These are phyloP conservation scores for Antechinus stuartii DNA, from an alignment of 2,113 vertebrate genomes.

Conservation along the genomic window DNA sequence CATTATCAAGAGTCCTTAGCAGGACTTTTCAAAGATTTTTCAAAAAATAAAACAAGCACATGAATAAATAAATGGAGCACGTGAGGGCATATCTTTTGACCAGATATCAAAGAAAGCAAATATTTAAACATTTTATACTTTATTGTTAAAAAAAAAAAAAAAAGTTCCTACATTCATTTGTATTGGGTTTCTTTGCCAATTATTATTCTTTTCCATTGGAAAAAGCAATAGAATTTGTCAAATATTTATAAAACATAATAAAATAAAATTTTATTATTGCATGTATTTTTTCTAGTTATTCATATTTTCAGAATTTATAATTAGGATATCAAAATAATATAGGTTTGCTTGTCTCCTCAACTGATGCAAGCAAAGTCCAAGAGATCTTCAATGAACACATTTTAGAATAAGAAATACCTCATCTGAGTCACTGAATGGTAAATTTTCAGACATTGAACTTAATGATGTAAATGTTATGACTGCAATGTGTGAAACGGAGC, in stretches of 20 bases:
- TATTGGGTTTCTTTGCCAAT: neutral
- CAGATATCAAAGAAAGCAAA: neutral
- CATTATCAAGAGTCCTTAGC: neutral
- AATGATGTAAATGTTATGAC: constrained; percentile 2
- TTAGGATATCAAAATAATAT: neutral
- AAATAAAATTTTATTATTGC: neutral
- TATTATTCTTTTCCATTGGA: neutral
- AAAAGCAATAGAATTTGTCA: neutral
- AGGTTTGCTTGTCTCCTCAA: neutral
- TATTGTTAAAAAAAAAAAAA: neutral
- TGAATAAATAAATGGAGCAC: neutral
- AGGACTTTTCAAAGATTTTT: neutral
- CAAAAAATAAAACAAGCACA: neutral
- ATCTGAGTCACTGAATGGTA: neutral
- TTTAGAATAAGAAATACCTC: neutral
- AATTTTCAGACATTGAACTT: neutral
- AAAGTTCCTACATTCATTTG: neutral
- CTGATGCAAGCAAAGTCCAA: neutral
- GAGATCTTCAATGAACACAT: neutral
- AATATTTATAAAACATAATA: neutral
- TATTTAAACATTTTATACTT: neutral
- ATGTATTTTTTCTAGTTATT: neutral
- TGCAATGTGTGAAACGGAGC: neutral
- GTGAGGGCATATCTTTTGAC: neutral
- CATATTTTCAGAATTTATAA: neutral